phyloP scores from a whole-genome alignment of 2,113 vertebrate species.

The Calyptommatus sinebrachiatus region DNA sequence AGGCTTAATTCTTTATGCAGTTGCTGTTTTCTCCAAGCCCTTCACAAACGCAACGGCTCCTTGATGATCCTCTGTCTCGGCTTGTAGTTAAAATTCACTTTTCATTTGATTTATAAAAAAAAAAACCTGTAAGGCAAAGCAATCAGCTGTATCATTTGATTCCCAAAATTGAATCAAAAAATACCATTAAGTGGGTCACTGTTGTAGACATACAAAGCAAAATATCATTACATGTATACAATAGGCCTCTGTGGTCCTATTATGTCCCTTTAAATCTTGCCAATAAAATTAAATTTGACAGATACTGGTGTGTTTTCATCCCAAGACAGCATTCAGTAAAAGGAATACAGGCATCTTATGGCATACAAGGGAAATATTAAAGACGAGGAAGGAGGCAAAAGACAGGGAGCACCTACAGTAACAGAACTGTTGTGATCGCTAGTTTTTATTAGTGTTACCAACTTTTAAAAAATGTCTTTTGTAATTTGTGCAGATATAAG shows the following conservation, averaged over 20 bases:
- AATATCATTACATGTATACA: constrained; percentile 57
- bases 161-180: constrained; percentile 61
- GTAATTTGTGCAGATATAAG: background rate
- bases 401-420: background rate
- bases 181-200: constrained; percentile 59
- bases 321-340: constrained; percentile 25
- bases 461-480: background rate
- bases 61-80: constrained; percentile 14
- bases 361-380: background rate
- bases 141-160: constrained; percentile 60
- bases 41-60: constrained; percentile 46
- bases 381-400: background rate
- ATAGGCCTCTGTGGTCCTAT: constrained; percentile 46
- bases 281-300: constrained; percentile 55
- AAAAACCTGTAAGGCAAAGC: constrained; percentile 39
- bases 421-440: constrained; percentile 19
- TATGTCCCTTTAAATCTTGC: constrained; percentile 45
- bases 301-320: constrained; percentile 30
- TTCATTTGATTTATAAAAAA: constrained; percentile 52
- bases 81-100: constrained; percentile 35
- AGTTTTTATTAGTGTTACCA: background rate
- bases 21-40: constrained; percentile 48
- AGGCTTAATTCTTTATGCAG: constrained; percentile 33
- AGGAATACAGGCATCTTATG: constrained; percentile 21
- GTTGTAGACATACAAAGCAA: constrained; percentile 47